phyloP scores from a whole-genome alignment of 2,113 vertebrate species.

The Acrocephalus kingi region DNA sequence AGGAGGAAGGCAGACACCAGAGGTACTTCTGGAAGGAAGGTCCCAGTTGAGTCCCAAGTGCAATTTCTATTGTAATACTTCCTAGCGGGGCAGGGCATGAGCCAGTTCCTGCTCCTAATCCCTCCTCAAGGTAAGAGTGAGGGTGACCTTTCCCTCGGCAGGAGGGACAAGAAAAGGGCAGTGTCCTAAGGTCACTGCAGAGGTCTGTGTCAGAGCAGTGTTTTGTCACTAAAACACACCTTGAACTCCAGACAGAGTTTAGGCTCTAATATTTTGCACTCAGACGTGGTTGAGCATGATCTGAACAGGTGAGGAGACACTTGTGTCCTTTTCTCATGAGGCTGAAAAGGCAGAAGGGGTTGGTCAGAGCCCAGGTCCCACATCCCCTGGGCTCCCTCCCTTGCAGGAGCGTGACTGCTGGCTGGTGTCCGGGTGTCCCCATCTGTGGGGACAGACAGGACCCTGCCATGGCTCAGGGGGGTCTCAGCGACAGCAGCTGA shows the following conservation, averaged over 20 bases:
- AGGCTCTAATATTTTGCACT: not conserved
- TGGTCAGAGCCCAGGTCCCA: too few species aligned
- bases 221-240: not conserved
- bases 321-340: not conserved
- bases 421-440: not conserved
- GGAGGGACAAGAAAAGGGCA: not conserved
- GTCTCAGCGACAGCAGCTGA: not conserved
- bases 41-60: too few species aligned
- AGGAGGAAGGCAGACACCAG: not conserved
- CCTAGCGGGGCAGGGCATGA: not conserved
- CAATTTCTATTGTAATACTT: not conserved
- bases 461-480: accelerated
- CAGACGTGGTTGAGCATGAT: accelerated
- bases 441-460: not conserved
- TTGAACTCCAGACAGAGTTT: not conserved
- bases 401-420: too few species aligned
- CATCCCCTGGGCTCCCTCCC: not conserved
- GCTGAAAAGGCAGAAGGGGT: not conserved
- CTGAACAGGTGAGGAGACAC: not conserved
- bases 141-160: not conserved
- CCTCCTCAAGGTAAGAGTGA: not conserved
- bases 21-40: not conserved
- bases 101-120: not conserved
- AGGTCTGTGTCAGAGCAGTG: not conserved
- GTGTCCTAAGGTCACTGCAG: not conserved